Evolutionary conservation across 2,797 vertebrate genomes (phyloP).

Genomic region (Euthynnus affinis): DNA sequence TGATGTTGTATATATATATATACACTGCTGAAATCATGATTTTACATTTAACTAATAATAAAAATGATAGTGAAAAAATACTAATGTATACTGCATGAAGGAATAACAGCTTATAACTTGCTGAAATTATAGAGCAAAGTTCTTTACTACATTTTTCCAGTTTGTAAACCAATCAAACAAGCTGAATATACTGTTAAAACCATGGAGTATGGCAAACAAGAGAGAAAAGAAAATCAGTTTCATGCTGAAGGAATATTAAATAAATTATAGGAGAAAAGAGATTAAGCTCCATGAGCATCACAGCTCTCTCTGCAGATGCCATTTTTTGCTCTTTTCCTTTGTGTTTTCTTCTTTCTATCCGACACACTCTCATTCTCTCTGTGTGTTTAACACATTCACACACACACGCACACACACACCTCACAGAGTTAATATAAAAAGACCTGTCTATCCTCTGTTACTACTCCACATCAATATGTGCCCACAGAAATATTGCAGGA

Average conservation of each 20-base stretch:
- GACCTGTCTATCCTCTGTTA: conserved; percentile 8
- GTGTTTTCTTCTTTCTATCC: not conserved
- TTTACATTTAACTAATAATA: no score
- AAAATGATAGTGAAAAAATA: no score
- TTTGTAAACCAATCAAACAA: not conserved
- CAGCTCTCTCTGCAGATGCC: conserved; percentile 4
- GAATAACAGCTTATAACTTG: not conserved
- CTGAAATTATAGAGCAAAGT: not conserved
- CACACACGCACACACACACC: not conserved
- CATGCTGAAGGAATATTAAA: conserved; percentile 19
- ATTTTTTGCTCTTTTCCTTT: conserved; percentile 13
- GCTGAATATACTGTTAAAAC: not conserved
- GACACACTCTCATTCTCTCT: conserved; percentile 12
- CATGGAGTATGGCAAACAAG: not conserved
- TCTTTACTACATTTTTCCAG: not conserved
- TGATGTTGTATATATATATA: no score
- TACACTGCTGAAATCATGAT: not conserved
- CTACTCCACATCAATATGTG: conserved; percentile 15
- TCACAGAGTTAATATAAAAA: conserved; percentile 4
- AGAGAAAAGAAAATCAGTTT: not conserved
- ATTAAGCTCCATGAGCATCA: conserved; percentile 1
- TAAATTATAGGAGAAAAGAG: not conserved
- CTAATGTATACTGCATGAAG: not conserved
- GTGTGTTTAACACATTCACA: not conserved
- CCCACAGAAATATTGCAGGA: conserved; percentile 20